These are phyloP conservation scores for Galerucella calmariensis DNA, from an alignment of 2,888 invertebrate species.

Conservation along the genomic window DNA sequence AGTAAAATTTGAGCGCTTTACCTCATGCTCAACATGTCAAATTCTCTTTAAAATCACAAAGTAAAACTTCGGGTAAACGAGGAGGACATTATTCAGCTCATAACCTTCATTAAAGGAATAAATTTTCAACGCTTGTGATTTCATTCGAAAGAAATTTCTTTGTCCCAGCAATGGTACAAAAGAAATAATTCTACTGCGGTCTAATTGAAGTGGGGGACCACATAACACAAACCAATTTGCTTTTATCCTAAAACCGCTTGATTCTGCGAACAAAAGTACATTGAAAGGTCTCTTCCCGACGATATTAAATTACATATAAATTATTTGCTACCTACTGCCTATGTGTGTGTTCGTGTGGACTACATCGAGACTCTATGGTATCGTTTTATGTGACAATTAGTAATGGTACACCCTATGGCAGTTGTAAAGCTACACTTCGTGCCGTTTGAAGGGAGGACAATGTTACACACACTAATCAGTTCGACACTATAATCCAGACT, in stretches of 20 bases:
- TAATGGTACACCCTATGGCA: constrained; percentile 43
- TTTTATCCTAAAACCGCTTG: background rate
- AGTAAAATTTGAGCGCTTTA: too few relatives aligned
- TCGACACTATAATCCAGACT: constrained; percentile 45
- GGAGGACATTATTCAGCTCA: too few relatives aligned
- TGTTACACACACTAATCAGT: constrained; percentile 47
- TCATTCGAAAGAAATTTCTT: too few relatives aligned
- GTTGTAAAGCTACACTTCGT: constrained; percentile 44
- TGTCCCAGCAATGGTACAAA: too few relatives aligned
- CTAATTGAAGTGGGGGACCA: background rate
- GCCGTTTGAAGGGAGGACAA: constrained; percentile 34
- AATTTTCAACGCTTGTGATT: too few relatives aligned
- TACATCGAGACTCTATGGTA: constrained; percentile 15
- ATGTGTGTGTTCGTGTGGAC: constrained; percentile 15
- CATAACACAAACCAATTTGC: background rate
- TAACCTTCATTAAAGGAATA: too few relatives aligned
- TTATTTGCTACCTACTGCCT: constrained; percentile 4
- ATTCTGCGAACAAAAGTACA: constrained; percentile 16
- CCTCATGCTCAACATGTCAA: too few relatives aligned
- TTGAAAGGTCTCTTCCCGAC: constrained; percentile 15
- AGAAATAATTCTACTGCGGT: background rate
- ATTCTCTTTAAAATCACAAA: too few relatives aligned
- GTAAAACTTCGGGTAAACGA: too few relatives aligned
- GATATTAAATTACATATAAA: constrained; percentile 14
- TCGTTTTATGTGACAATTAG: constrained; percentile 45